Evolutionary conservation across 2,888 invertebrate species (phyloP), one percentile per base, ranked within the genome.

Genomic region (Caenorhabditis parvicauda): DNA sequence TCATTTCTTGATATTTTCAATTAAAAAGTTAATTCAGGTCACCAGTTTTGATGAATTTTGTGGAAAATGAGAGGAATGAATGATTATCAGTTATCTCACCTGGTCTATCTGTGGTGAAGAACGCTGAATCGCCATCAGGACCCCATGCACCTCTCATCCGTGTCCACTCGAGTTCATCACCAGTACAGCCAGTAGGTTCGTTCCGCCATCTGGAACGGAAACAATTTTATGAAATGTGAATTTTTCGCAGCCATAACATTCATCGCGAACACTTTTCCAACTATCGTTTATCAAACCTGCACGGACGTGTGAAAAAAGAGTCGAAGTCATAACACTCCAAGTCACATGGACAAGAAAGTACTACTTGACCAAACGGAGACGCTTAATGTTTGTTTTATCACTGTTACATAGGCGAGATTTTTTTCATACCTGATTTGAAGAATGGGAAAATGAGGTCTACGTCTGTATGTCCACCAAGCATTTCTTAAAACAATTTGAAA

Each of bases 251-350:
- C n/a, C n/a, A n/a, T n/a, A n/a, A n/a, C n/a, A n/a, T n/a, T n/a
- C n/a, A n/a, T n/a, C n/a, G 35, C 9, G 35, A 32, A 12, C 35
- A 32, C n/a, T 32, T 32, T 32, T 32, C n/a, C n/a, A 32, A 12
- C n/a, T 9, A 32, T 32, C n/a, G 9, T 12, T 12, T 12, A n/a
- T 32, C 27, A 12, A 22, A 68, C 68, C 72, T 60, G 47, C 76
- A 76, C 0, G 67, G 29, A 42, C 65, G 50, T 4, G 74, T 71
- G 24, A 73, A 64, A 43, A 71, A 57, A 14, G 71, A 74, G 47
- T 75, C 75, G 47, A 75, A 76, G 32, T 67, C 68, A 46, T 71
- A 63, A 44, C 76, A 76, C 45, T 76, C 75, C 21, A 76, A 56
- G 44, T 76, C 76, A 42, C 75, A 75, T 2, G 72, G 35, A 38